Evolutionary conservation across 23 tunicate species (phyloP).

Genomic region (Styela plicata): DNA sequence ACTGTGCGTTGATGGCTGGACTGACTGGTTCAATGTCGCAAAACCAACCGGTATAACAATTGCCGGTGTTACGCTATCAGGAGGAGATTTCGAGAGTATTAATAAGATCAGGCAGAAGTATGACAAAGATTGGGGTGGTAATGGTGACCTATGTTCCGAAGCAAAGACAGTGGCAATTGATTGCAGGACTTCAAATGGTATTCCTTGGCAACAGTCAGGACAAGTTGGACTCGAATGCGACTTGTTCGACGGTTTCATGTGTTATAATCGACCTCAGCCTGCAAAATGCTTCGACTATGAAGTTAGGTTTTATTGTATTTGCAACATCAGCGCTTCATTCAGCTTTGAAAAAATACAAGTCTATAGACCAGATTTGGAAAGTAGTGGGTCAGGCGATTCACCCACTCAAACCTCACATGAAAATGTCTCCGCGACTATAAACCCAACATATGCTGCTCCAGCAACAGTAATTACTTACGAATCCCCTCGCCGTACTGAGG

Average conservation of each 20-base stretch:
- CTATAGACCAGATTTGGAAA: neutral
- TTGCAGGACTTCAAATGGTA: slow-evolving; percentile 3
- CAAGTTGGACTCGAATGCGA: slow-evolving; percentile 5
- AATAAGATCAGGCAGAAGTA: neutral
- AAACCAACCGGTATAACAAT: slow-evolving; percentile 12
- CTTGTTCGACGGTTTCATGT: neutral
- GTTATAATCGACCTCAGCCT: slow-evolving; percentile 15
- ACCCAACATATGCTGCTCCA: too few relatives aligned
- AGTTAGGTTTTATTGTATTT: slow-evolving; percentile 6
- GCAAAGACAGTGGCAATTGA: neutral
- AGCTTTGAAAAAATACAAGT: neutral
- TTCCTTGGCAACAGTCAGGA: neutral
- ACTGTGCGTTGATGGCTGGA: neutral
- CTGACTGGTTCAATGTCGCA: neutral
- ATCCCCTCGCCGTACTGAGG: too few relatives aligned
- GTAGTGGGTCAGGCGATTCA: neutral
- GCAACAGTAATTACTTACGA: too few relatives aligned
- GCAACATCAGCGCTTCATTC: neutral
- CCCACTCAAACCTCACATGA: neutral
- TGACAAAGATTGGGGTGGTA: slow-evolving; percentile 4
- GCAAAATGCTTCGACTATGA: slow-evolving; percentile 12
- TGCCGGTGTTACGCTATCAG: slow-evolving; percentile 1
- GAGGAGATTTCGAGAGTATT: slow-evolving; percentile 6
- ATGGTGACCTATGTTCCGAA: neutral
- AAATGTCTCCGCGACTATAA: too few relatives aligned